phyloP scores from a whole-genome alignment of 2,888 invertebrate species.

The Rambutsinella grinnellia region DNA sequence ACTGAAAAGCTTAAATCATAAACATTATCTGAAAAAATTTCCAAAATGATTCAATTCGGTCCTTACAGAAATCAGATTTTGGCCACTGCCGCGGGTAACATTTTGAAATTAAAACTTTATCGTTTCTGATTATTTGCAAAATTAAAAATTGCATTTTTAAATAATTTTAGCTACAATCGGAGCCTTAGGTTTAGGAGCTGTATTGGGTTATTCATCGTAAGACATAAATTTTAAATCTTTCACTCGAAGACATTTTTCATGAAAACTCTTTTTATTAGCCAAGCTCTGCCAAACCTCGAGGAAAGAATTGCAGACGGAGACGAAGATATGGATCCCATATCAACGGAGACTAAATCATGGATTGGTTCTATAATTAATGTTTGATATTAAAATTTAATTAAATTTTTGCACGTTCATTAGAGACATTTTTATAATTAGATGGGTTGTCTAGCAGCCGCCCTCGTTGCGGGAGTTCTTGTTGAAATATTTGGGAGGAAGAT shows the following conservation, averaged over 20 bases:
- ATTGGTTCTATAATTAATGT: constrained; percentile 50
- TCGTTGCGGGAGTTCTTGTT: constrained; percentile 54
- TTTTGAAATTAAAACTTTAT: neutral
- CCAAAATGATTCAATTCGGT: constrained; percentile 24
- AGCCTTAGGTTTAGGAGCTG: constrained; percentile 81
- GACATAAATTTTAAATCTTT: neutral
- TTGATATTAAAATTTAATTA: constrained; percentile 1
- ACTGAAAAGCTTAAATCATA: too few species aligned
- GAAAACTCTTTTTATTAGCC: constrained; percentile 1
- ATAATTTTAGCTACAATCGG: constrained; percentile 79
- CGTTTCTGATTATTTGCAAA: too few species aligned
- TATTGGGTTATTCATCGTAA: constrained; percentile 74
- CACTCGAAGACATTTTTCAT: neutral
- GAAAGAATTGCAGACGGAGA: neutral
- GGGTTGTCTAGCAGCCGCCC: constrained; percentile 37
- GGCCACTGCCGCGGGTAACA: constrained; percentile 47
- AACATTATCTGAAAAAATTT: too few species aligned
- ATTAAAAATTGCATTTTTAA: neutral
- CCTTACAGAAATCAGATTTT: constrained; percentile 40
- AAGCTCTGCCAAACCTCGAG: constrained; percentile 36
- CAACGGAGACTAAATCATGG: constrained; percentile 40
- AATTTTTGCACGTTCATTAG: neutral
- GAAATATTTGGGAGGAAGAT: constrained; percentile 61
- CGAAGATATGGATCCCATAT: neutral
- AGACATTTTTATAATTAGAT: neutral